A percentile compares a stretch with the other conserved stretches of the same genome.
phyloP scores from a whole-genome alignment of 1,140 invertebrate species.

The Zaprionus lachaisei region DNA sequence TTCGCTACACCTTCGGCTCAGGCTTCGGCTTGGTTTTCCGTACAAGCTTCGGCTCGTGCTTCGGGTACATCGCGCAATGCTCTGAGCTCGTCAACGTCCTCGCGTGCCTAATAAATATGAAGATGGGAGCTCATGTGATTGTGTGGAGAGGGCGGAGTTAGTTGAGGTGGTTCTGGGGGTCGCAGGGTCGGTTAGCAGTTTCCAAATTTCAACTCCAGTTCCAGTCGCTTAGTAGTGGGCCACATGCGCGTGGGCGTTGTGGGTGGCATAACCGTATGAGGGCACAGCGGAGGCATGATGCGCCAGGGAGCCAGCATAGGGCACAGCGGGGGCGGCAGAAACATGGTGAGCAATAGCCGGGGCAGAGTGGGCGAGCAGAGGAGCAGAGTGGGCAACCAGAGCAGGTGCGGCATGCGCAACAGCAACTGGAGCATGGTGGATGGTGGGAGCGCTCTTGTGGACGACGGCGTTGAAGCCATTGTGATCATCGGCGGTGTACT shows the following conservation, averaged over 20 bases:
- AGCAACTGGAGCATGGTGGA: constrained; percentile 66
- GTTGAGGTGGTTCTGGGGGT: constrained; percentile 84
- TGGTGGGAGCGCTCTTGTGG: constrained; percentile 84
- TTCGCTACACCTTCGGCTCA: neutral
- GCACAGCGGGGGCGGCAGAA: constrained; percentile 69
- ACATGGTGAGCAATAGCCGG: constrained; percentile 76
- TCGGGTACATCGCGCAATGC: constrained; percentile 94
- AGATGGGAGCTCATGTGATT: constrained; percentile 88
- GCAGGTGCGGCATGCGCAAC: constrained; percentile 61
- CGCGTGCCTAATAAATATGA: constrained; percentile 97
- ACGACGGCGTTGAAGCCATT: constrained; percentile 86
- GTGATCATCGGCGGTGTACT: constrained; percentile 90
- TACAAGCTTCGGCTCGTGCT: constrained; percentile 89
- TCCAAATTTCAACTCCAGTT: constrained; percentile 6
- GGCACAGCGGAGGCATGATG: constrained; percentile 73
- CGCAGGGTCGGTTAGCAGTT: constrained; percentile 4
- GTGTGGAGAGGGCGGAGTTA: constrained; percentile 86
- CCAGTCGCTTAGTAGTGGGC: constrained; percentile 68
- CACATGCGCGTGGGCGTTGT: constrained; percentile 75
- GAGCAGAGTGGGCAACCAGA: constrained; percentile 59
- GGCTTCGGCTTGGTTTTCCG: constrained; percentile 85
- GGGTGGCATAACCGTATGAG: constrained; percentile 73
- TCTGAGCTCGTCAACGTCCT: constrained; percentile 86
- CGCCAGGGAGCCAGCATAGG: constrained; percentile 72
- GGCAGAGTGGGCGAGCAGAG: constrained; percentile 53